Base-by-base conservation (phyloP, 2,113 vertebrate species). In the Fregetta grallaria region DNA sequence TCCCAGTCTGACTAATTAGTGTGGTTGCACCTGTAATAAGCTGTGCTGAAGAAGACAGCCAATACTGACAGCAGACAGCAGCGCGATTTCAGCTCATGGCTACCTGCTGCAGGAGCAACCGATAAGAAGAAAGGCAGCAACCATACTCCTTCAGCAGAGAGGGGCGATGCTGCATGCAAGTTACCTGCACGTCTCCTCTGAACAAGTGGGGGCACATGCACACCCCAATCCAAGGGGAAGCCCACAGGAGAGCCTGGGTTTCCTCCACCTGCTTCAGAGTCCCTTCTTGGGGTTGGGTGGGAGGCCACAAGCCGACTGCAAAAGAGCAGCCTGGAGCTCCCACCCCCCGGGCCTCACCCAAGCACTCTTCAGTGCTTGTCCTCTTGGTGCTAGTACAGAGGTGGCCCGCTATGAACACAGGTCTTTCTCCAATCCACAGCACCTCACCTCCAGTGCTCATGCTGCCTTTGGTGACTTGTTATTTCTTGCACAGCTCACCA, bases 401-500 rank as follows among this genome's bases (percentile, higher is more conserved):
- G 13, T 8, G 34, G 45, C 34, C 65, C 1, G 2, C 47, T 20
- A 20, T 25, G 6, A 86, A 65, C 73, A 32, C 16, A 20, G 34
- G 59, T 76, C 52, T 78, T 88, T 84, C 44, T 67, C 58, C 61
- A 76, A 5, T 6, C 19, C 8, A 7, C 44, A 66, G 25, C 9
- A n/a, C 16, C 61, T 86, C 78, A 77, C 52, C 19, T 45, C 9
- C 26, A 71, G n/a, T 7, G 23, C n/a, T n/a, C 10, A 2, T 3
- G 7, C 22, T 65, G 19, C 67, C 53, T 89, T 67, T 82, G 36
- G 53, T 68, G n/a, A 63, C 62, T 86, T 63, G 63, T 4, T 72
- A 82, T 83, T 89, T 95, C 86, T 78, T 58, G 55, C 70, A 79
- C 45, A 73, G 45, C 17, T 93, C 58, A 68, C 78, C 65, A 71